These are phyloP conservation scores for Villa cingulata DNA, from an alignment of 2,888 invertebrate species.

Conservation along the genomic window DNA sequence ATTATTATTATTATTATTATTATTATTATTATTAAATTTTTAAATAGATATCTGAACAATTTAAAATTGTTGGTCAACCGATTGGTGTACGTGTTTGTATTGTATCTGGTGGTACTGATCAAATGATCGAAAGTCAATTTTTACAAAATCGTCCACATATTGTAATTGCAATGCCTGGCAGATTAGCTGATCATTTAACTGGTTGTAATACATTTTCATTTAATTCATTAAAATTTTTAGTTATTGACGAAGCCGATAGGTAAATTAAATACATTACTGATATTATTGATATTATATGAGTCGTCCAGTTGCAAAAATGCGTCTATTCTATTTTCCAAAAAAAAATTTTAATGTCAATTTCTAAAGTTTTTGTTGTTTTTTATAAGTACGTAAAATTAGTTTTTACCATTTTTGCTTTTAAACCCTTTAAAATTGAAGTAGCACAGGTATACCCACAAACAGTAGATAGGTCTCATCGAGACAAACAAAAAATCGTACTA, in stretches of 20 bases:
- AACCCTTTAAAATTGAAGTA: no score
- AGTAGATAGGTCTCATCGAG: no score
- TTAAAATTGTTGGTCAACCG: slow-evolving; percentile 78
- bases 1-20: background rate
- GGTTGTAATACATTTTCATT: slow-evolving; percentile 74
- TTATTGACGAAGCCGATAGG: slow-evolving; percentile 92
- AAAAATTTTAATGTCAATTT: no score
- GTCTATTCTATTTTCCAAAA: no score
- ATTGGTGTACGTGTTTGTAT: slow-evolving; percentile 71
- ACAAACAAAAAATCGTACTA: no score
- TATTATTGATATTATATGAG: no score
- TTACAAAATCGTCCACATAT: slow-evolving; percentile 79
- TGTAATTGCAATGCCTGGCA: slow-evolving; percentile 91
- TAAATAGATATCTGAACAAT: slow-evolving; percentile 83
- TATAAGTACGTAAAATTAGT: no score
- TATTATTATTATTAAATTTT: background rate
- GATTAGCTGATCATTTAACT: slow-evolving; percentile 83
- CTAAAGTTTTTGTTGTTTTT: no score
- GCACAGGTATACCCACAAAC: no score
- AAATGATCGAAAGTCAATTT: slow-evolving; percentile 75
- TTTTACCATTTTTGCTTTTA: no score
- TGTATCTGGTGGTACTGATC: slow-evolving; percentile 91
- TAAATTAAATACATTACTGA: slow-evolving; percentile 43
- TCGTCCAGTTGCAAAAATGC: no score
- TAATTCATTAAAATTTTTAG: slow-evolving; percentile 67